phyloP scores from a whole-genome alignment of 2,888 invertebrate species.

The Apamea monoglypha region DNA sequence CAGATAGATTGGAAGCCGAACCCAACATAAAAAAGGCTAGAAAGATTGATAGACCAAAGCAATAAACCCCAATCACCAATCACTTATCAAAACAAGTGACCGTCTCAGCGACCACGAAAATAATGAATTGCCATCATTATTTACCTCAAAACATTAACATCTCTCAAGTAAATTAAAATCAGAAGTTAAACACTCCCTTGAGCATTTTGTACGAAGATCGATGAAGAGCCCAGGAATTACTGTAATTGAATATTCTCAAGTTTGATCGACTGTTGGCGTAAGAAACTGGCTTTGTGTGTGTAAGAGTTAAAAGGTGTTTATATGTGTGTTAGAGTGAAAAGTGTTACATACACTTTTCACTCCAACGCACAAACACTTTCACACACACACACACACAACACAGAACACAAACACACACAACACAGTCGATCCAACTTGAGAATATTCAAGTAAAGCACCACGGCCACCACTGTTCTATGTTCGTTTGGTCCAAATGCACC shows the following conservation, averaged over 20 bases:
- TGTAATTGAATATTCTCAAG: conserved; percentile 56
- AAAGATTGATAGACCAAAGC: neutral
- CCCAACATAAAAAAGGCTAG: neutral
- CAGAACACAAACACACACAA: too few species aligned
- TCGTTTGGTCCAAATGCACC: neutral
- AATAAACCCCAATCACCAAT: neutral
- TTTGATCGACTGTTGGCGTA: conserved; percentile 45
- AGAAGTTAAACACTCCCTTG: conserved; percentile 34
- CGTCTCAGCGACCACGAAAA: neutral
- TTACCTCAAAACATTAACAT: conserved; percentile 41
- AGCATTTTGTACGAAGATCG: conserved; percentile 41
- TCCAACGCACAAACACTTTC: too few species aligned
- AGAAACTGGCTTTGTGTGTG: neutral
- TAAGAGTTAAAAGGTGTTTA: neutral
- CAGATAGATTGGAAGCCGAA: neutral
- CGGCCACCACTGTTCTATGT: too few species aligned
- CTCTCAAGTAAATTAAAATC: conserved; percentile 40
- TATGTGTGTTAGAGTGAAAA: neutral
- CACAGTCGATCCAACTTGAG: too few species aligned
- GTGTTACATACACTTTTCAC: too few species aligned
- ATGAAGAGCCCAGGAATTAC: conserved; percentile 46
- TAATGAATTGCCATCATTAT: conserved; percentile 17
- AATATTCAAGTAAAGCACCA: too few species aligned
- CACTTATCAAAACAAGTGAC: neutral
- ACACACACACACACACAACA: too few species aligned